These are phyloP conservation scores for Psittacara wagleri DNA, from an alignment of 2,113 vertebrate genomes.

Conservation along the genomic window DNA sequence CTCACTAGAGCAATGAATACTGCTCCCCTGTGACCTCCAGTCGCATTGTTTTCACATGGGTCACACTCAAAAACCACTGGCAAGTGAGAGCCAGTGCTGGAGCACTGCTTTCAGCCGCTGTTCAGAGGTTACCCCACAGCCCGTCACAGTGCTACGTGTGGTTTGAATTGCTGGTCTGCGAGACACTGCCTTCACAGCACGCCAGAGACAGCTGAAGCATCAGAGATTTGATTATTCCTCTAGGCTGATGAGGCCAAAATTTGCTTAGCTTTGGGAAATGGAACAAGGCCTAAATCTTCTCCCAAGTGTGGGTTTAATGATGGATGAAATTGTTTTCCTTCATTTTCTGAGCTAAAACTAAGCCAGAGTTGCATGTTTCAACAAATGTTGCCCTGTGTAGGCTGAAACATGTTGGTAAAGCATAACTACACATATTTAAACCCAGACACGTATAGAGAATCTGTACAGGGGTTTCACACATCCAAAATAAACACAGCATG, in stretches of 20 bases:
- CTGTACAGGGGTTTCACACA: conserved; percentile 15
- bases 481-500: conserved; percentile 49
- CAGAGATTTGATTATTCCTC: neutral
- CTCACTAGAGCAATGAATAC: neutral
- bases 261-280: conserved; percentile 12
- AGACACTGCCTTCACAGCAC: neutral
- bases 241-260: neutral
- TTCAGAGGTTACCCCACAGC: neutral
- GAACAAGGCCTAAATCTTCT: conserved; percentile 23
- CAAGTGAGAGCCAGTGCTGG: neutral
- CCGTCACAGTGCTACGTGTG: neutral
- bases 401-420: conserved; percentile 46
- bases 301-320: conserved; percentile 18
- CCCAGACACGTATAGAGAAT: neutral
- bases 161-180: neutral
- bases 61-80: neutral
- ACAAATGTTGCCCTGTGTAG: conserved; percentile 48
- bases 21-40: neutral
- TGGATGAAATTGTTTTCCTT: conserved; percentile 48
- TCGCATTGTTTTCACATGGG: neutral
- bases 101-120: neutral
- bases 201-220: neutral
- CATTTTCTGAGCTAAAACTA: conserved; percentile 21
- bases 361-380: conserved; percentile 38
- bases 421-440: conserved; percentile 24